A percentile compares a stretch with the other conserved stretches of the same genome.
Evolutionary conservation across 2,797 vertebrate species (phyloP).

Genomic region (Acanthis flammea): DNA sequence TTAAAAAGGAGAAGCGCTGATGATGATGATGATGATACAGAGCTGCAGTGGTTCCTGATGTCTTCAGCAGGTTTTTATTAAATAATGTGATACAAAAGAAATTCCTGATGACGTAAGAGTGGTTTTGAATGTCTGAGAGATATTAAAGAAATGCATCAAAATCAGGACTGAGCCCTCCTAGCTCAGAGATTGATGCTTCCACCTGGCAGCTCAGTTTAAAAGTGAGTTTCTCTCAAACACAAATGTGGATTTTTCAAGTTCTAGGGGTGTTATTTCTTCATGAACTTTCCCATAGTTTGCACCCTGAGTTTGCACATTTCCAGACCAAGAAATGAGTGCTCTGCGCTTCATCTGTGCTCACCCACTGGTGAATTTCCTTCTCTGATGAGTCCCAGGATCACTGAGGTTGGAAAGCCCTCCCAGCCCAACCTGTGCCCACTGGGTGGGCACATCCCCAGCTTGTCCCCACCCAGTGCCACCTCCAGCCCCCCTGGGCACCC

Average conservation of each 20-base stretch:
- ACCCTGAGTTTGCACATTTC: not conserved
- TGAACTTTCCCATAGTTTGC: not conserved
- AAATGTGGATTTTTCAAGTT: not conserved
- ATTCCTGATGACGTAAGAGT: not conserved
- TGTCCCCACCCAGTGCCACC: not conserved
- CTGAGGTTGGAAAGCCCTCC: not conserved
- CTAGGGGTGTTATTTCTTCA: fast-evolving
- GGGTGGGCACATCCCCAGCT: not conserved
- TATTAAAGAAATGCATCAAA: constrained; percentile 3
- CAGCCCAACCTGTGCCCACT: fast-evolving
- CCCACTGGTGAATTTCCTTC: not conserved
- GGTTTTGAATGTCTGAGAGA: not conserved
- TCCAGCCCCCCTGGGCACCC: not conserved
- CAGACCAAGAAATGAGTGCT: not conserved
- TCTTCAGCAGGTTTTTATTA: not conserved
- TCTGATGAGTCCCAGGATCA: fast-evolving
- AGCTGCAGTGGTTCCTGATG: not conserved
- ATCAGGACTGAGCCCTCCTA: not conserved
- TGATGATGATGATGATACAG: not conserved
- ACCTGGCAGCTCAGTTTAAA: not conserved
- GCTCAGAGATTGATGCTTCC: not conserved
- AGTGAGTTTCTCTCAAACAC: not conserved
- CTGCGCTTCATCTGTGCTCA: not conserved
- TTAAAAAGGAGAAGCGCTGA: not conserved
- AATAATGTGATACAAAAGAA: not conserved